Evolutionary conservation across 2,888 invertebrate species (phyloP), one percentile per base, ranked within the genome.

Genomic region (Euplagia quadripunctaria): DNA sequence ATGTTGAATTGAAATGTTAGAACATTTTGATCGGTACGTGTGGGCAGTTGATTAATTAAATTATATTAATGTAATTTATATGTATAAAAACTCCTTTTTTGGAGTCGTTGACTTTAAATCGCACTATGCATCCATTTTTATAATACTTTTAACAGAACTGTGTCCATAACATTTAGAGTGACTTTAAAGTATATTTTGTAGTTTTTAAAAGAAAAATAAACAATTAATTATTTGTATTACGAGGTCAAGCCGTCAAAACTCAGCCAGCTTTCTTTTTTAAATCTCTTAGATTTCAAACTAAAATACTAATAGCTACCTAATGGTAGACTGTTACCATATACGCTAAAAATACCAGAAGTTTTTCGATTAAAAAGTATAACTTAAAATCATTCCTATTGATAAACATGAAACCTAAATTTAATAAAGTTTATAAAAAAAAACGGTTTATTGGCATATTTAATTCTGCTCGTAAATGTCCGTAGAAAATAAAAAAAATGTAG

Each of bases 1-100:
- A 75, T 67, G 72, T 72, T 70, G 72, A 70, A 75, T 70, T 75
- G 52, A 72, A 70, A 72, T 70, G 58, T 70, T 72, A n/a, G 41
- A 64, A 58, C 64, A n/a, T 31, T 51, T 71, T 68, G 49, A 51
- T 46, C 51, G 6, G 17, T 51, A 52, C 69, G 55, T 58, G 70
- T 42, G 43, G 64, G 43, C 51, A 8, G 42, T 12, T 64, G 42
- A 69, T 65, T 61, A 69, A 68, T 66, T 41, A 64, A 46, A 41
- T 65, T 69, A 58, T 43, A 49, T 49, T 69, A 68, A 42, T 4
- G 46, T 65, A 14, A 64, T 6, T 42, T 9, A 42, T 55, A 12
- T 31, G 14, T 20, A 12, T 61, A 61, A 20, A 61, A 31, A 4
- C 20, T n/a, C n/a, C 4, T 14, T 31, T 31, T 61, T 31, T 31